Base-by-base conservation (phyloP, 2,113 vertebrate species). In the Perca fluviatilis region DNA sequence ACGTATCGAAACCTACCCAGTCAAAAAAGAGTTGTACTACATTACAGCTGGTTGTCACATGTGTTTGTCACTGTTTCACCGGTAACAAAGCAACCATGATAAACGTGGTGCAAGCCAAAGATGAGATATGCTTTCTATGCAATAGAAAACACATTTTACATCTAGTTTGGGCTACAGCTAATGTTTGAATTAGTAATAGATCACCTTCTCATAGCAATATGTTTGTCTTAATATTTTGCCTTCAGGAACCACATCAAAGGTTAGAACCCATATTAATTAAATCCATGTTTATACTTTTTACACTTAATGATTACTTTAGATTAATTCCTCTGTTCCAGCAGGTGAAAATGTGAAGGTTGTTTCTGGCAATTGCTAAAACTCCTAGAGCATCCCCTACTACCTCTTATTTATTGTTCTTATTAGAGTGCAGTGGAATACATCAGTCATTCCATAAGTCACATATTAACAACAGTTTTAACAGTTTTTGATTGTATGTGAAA, bases 1-100 rank as follows among this genome's bases (percentile, higher is more conserved):
- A 88, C 74, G 15, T 73, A 84, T 90, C 82, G 84, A 58, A 56
- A 77, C 23, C 61, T 62, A 46, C 23, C 40, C 53, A 68, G 84
- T 78, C 75, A 87, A 58, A 57, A 65, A 64, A 49, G 57, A 36
- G 51, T 53, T 81, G 21, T 76, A 74, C 13, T 43, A 84, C 75
- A 65, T 30, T 53, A 49, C 60, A 23, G 74, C 40, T 63, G 2
- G 25, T 70, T 85, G 77, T 79, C 79, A 74, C 56, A 12, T 6
- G 6, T 66, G 33, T 79, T 63, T 73, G 66, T 83, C 63, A 65
- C 62, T 18, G 15, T 36, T 68, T 18, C 10, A 5, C 6, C 50
- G 27, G 50, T 64, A 61, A 40, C n/a, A 65, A 80, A 77, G 66
- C 56, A 76, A 54, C 50, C 25, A 58, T 74, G 43, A 40, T 58